Base-by-base conservation (phyloP, 2,888 invertebrate species). In the Enoplolaimus lenunculus region DNA sequence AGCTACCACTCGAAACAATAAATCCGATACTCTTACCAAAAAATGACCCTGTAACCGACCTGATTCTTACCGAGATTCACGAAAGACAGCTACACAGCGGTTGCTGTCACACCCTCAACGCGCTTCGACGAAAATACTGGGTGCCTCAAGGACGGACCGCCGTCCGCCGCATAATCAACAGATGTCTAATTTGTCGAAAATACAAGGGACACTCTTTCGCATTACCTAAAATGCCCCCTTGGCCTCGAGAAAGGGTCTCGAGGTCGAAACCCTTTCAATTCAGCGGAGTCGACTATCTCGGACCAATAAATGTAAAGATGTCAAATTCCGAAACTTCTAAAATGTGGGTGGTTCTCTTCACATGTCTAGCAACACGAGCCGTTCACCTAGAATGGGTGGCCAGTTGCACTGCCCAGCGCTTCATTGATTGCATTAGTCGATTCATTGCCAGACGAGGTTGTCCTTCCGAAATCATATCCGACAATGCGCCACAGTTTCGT, bases 401-500 rank as follows among this genome's bases (percentile, higher is more conserved):
- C 0, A 75, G 77, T 7, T 71, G 81, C 16, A 75, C 76, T 1
- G 77, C 80, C 0, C 70, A 74, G 2, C 71, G 73, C 26, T 81
- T 81, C 71, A 29, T 81, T 2, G 72, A 74, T 59, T 75, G 76
- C 3, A 71, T 82, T 2, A 68, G 78, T 45, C 70, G 80, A 67
- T 81, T 82, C 33, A 74, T 80, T n/a, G 75, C 77, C 0, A 70
- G 79, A 62, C 71, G 78, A 34, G 79, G 82, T 2, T 71, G 77
- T 31, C 79, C 79, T 0, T 72, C 64, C 13, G 73, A 76, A 1
- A 76, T 82, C 0, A 80, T 76, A 67, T 77, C 76, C 30, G 82
- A 83, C 70, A 82, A 82, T 71, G 81, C 80, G 0, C 77, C 78
- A 0, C 81, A 81, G 72, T 82, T 83, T 73, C 73, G 76, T 0